Base-by-base conservation (phyloP, 2,797 vertebrate genomes). In the Apogon talboti region DNA sequence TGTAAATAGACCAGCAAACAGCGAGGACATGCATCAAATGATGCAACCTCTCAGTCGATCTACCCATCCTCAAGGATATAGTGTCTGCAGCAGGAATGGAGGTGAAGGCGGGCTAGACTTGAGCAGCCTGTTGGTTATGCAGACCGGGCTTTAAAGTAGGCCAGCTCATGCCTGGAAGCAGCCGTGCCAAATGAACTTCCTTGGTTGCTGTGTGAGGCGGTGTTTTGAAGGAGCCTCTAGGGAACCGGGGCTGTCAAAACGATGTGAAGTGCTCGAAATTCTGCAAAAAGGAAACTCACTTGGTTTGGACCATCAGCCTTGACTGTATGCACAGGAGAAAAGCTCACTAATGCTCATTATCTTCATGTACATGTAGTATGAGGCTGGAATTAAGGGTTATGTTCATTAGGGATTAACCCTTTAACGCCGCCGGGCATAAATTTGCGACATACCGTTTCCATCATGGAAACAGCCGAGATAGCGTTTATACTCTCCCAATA, bases 101-200 rank as follows among this genome's bases (percentile, higher is more conserved):
- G 59, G 71, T 60, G 55, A 58, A 42, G 65, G 35, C 69, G 64
- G 76, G 75, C 74, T 77, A 79, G 76, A 71, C 71, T 40, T 66
- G 82, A 74, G 84, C 81, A 87, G 77, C 64, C 81, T 75, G 74
- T 76, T 71, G 78, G 85, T 76, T 77, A 70, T 77, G 66, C 79
- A 70, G 81, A 60, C 76, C 38, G 66, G 76, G 71, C 11, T 81
- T 69, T 74, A 83, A 94, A 92, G 73, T 94, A 91, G 92, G 92
- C 80, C 91, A 92, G 79, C 78, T 73, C 78, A 56, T 90, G 89
- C 90, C 89, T 80, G 71, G 71, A 67, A 91, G 90, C 87, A 57
- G 45, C 73, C 42, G 50, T 79, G 87, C 81, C 86, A 84, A 88
- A 84, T 84, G 83, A 91, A 86, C 87, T 79, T 86, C 75, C 78